Conservation (phyloP, 2,113 vertebrate genomes). For the Mola mola region DNA sequence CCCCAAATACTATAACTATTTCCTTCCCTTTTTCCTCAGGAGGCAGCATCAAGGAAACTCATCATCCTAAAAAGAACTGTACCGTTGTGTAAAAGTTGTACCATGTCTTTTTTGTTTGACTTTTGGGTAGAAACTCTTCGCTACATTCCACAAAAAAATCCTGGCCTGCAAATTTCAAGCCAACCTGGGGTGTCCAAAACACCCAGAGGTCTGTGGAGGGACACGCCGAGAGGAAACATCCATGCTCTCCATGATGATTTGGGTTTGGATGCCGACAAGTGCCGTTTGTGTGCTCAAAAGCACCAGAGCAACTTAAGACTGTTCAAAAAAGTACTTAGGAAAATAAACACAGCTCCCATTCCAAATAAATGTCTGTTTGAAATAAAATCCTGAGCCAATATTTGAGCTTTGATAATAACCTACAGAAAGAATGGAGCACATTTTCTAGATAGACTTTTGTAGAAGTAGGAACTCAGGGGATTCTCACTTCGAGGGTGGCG, state of each 20-base stretch:
- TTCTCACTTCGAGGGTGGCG: conserved; percentile 63
- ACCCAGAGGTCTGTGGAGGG: conserved; percentile 37
- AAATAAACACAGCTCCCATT: conserved; percentile 69
- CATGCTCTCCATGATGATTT: conserved; percentile 57
- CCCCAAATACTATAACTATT: neutral
- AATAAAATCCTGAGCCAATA: conserved; percentile 55
- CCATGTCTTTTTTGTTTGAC: neutral
- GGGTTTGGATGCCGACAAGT: conserved; percentile 41
- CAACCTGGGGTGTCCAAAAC: conserved; percentile 36
- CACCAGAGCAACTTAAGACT: conserved; percentile 67
- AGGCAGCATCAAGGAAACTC: neutral
- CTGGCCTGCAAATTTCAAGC: conserved; percentile 50
- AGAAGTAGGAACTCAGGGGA: conserved; percentile 47
- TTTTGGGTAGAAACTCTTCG: conserved; percentile 16
- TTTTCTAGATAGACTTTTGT: conserved; percentile 61
- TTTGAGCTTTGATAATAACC: conserved; percentile 50
- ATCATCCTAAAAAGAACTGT: conserved; percentile 8
- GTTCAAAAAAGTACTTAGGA: conserved; percentile 65
- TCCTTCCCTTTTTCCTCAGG: neutral
- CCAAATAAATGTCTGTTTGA: conserved; percentile 73
- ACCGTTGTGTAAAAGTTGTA: neutral
- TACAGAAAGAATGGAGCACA: conserved; percentile 52
- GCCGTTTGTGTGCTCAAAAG: conserved; percentile 63
- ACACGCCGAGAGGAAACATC: conserved; percentile 54
- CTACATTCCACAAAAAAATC: conserved; percentile 27